phyloP scores from a whole-genome alignment of 2,113 vertebrate species.

The Edolisoma coerulescens region DNA sequence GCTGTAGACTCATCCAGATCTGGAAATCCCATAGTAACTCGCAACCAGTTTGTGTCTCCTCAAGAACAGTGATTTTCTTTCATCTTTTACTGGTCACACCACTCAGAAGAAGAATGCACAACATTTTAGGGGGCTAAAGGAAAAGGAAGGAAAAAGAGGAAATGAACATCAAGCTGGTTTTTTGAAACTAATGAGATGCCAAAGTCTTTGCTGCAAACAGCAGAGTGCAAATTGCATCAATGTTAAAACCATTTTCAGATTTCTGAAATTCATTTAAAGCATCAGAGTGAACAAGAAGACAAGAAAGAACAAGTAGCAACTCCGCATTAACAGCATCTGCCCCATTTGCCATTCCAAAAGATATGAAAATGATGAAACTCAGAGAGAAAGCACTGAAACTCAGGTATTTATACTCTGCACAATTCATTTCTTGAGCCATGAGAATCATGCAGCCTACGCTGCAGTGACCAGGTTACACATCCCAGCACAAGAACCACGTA shows the following conservation, averaged over 20 bases:
- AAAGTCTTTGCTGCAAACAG: not conserved
- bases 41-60: not conserved
- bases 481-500: fast-evolving
- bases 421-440: not conserved
- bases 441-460: fast-evolving
- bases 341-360: not conserved
- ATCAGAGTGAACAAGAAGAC: not conserved
- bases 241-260: not conserved
- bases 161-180: not conserved
- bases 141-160: not conserved
- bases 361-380: fast-evolving
- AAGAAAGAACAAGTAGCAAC: not conserved
- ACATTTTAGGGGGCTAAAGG: not conserved
- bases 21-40: not conserved
- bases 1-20: not conserved
- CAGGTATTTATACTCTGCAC: not conserved
- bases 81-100: not conserved
- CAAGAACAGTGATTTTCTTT: not conserved
- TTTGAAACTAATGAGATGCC: not conserved
- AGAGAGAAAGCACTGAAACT: not conserved
- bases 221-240: not conserved
- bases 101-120: not conserved
- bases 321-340: not conserved
- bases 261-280: not conserved
- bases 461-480: fast-evolving